These are phyloP conservation scores for Gadopsis marmoratus DNA, from an alignment of 2,797 vertebrate species.

Conservation along the genomic window DNA sequence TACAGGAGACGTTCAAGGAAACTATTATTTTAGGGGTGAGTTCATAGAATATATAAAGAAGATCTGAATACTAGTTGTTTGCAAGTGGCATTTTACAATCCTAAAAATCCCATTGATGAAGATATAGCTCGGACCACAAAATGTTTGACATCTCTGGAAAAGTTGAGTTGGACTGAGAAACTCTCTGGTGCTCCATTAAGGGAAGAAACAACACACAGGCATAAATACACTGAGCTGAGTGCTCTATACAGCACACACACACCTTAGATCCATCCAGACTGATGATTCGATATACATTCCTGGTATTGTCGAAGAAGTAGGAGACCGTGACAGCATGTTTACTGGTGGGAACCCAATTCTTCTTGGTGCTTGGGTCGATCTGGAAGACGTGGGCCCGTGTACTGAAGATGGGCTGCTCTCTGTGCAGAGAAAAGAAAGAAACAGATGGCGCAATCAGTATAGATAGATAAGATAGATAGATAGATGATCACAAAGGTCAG, in stretches of 20 bases:
- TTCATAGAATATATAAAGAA: background rate
- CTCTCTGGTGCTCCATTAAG: background rate
- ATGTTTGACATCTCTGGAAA: background rate
- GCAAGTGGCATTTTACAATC: background rate
- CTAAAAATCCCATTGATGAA: background rate
- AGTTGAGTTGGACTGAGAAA: background rate
- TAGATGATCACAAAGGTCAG: background rate
- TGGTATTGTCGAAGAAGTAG: conserved; percentile 98
- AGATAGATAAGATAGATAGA: too few relatives aligned
- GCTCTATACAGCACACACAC: conserved; percentile 27
- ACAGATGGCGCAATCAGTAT: background rate
- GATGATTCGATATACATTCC: conserved; percentile 98
- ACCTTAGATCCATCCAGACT: conserved; percentile 98
- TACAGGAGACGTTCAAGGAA: background rate
- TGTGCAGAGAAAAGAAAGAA: conserved; percentile 57
- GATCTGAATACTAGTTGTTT: background rate
- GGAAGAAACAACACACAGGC: background rate
- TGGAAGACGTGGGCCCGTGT: conserved; percentile 98
- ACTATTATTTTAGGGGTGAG: background rate
- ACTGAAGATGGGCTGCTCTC: conserved; percentile 99
- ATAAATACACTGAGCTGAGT: background rate
- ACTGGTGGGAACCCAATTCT: conserved; percentile 98
- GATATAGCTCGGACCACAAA: background rate
- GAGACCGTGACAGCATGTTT: conserved; percentile 97
- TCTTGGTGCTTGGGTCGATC: conserved; percentile 98